Base-by-base conservation (phyloP, 64 coral and sea anemone genomes). In the Dendrophyllia cribrosa region DNA sequence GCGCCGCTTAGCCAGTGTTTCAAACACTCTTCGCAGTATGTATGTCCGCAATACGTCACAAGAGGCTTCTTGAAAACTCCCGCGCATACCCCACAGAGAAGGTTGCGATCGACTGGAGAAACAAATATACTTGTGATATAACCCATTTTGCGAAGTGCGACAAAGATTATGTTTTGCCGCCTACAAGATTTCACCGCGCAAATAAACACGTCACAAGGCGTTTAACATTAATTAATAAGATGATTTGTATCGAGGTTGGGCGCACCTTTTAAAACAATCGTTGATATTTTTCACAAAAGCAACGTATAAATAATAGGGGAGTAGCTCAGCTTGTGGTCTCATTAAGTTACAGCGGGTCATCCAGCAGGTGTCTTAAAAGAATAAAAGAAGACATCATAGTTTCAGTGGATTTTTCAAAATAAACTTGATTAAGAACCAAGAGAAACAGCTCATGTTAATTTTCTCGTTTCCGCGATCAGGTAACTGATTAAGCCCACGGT, bases 51-150 rank as follows among this genome's bases (percentile, higher is more conserved):
- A 51, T 92, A 48, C 15, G 88, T 91, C 43, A 87, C 64, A 0
- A 94, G 70, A 7, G 95, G 92, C 16, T 94, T 93, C 70, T 94
- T 82, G 25, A 97, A 91, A 15, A 97, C 95, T 51, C 84, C 95
- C 46, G 92, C 83, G 56, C 95, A 97, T 52, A 97, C 94, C 51
- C 92, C 93, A 70, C 95, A 97, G 48, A 97, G 58, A 44, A 97
- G 74, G 66, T 94, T 97, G 23, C 69, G 92, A 90, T 94, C 92
- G 5, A 97, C 83, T 4, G 66, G 73, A 45, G 72, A 21, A 69
- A 97, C 43, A 88, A 97, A 97, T 6, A 86, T 76, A 8, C 76
- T 92, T 47, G 86, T 52, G 59, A 55, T 86, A 43, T 88, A 97
- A 79, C 95, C 95, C 95, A 97, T 97, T 21, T 55, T 96, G 46